Evolutionary conservation across 1,140 invertebrate species (phyloP).

Genomic region (Aphis gossypii): DNA sequence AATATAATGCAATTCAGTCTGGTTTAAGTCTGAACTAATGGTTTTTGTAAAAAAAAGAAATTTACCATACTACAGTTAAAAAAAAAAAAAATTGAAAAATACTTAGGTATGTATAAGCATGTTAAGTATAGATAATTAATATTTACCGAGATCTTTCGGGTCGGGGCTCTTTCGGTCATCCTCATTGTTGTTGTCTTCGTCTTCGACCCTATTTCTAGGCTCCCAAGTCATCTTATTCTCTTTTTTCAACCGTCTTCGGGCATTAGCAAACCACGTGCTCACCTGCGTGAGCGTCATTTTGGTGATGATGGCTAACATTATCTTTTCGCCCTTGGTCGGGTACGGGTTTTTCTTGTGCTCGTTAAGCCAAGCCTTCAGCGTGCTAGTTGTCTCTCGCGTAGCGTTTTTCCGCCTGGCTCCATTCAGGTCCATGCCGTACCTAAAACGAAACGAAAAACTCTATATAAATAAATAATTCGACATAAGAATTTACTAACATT

Average conservation of each 20-base stretch:
- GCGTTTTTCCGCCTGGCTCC: constrained; percentile 94
- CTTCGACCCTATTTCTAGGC: constrained; percentile 85
- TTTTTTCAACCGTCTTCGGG: constrained; percentile 92
- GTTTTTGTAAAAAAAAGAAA: too few relatives aligned
- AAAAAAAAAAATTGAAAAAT: too few relatives aligned
- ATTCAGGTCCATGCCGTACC: constrained; percentile 89
- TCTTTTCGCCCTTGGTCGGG: constrained; percentile 98
- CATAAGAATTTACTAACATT: neutral
- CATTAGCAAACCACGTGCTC: constrained; percentile 99
- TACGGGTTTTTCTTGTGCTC: constrained; percentile 99
- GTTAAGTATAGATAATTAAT: neutral
- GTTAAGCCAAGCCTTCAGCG: constrained; percentile 96
- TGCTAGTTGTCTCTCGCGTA: constrained; percentile 95
- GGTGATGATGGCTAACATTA: constrained; percentile 97
- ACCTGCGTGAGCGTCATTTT: constrained; percentile 99
- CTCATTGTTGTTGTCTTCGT: constrained; percentile 87
- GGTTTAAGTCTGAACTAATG: too few relatives aligned
- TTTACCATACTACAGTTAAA: too few relatives aligned
- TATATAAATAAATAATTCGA: neutral
- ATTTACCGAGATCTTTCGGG: constrained; percentile 73
- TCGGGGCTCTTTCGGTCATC: constrained; percentile 81
- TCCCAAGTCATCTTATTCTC: constrained; percentile 99
- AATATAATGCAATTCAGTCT: too few relatives aligned
- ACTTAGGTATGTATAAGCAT: too few relatives aligned
- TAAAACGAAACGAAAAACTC: constrained; percentile 66